Evolutionary conservation across 1,140 invertebrate species (phyloP).

Genomic region (Saxidomus purpurata): DNA sequence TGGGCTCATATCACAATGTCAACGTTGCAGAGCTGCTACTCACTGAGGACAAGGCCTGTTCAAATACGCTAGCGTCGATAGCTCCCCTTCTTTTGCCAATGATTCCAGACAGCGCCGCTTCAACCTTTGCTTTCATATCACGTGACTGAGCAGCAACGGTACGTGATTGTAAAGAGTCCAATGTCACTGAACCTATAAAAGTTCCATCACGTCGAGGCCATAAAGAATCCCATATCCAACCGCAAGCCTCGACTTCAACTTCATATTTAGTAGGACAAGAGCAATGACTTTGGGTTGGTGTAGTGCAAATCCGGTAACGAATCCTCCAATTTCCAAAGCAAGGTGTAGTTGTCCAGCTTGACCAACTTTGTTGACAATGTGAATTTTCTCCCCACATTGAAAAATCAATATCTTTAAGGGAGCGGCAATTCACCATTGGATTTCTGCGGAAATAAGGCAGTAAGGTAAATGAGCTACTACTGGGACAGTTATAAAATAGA

Average conservation of each 20-base stretch:
- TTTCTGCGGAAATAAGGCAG: conserved; percentile 43
- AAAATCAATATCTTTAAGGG: conserved; percentile 22
- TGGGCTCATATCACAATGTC: too few species aligned
- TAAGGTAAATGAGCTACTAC: too few species aligned
- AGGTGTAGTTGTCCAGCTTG: conserved; percentile 5
- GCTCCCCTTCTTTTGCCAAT: background rate
- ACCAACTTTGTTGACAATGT: conserved; percentile 9
- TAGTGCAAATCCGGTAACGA: conserved; percentile 24
- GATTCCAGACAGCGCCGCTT: background rate
- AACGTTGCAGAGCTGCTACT: background rate
- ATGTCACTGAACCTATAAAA: background rate
- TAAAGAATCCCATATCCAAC: background rate
- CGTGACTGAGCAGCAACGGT: background rate
- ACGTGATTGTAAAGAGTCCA: background rate
- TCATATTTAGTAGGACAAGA: background rate
- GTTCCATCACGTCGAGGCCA: background rate
- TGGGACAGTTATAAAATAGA: too few species aligned
- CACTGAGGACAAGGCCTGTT: background rate
- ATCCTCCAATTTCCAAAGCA: conserved; percentile 32
- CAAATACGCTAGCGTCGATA: conserved; percentile 26
- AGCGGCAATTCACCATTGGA: conserved; percentile 35
- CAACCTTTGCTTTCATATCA: background rate
- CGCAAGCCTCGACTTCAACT: conserved; percentile 5
- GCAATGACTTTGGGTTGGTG: background rate
- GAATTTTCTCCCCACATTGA: background rate